These are phyloP conservation scores for Sinocyclocheilus grahami DNA, from an alignment of 2,113 vertebrate genomes.

Conservation along the genomic window DNA sequence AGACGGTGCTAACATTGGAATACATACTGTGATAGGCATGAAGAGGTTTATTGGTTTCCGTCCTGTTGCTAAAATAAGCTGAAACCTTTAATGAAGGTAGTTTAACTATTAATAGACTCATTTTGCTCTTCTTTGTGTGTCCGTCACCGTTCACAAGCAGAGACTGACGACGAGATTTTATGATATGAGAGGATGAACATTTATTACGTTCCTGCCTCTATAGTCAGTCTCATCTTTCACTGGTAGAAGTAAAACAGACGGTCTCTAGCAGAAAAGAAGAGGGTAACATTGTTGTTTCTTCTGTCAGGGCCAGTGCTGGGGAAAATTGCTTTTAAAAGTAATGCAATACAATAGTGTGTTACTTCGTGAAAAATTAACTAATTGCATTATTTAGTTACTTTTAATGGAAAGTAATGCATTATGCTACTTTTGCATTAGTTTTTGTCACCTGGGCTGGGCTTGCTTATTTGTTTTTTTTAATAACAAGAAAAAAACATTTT, in stretches of 20 bases:
- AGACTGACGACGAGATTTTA: slow-evolving; percentile 35
- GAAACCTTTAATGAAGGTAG: not conserved
- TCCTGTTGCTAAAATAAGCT: not conserved
- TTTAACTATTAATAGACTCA: slow-evolving; percentile 7
- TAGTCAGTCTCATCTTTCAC: slow-evolving; percentile 1
- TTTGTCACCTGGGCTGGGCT: too few relatives aligned
- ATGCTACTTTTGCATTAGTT: too few relatives aligned
- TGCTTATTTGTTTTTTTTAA: too few relatives aligned
- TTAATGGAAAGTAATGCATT: too few relatives aligned
- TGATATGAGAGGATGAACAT: slow-evolving; percentile 38
- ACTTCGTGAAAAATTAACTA: too few relatives aligned
- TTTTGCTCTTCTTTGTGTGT: slow-evolving; percentile 20
- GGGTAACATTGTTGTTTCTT: not conserved
- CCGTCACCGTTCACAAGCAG: slow-evolving; percentile 27
- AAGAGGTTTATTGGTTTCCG: not conserved
- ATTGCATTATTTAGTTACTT: too few relatives aligned
- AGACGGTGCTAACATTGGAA: not conserved
- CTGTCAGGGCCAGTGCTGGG: not conserved
- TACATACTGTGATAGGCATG: not conserved
- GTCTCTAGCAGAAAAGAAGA: not conserved
- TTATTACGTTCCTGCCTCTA: slow-evolving; percentile 39
- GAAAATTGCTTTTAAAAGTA: too few relatives aligned
- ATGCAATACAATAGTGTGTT: too few relatives aligned
- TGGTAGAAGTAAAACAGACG: not conserved
- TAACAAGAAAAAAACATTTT: too few relatives aligned